These are phyloP conservation scores for Pithys albifrons DNA, from an alignment of 2,113 vertebrate species.

Conservation along the genomic window DNA sequence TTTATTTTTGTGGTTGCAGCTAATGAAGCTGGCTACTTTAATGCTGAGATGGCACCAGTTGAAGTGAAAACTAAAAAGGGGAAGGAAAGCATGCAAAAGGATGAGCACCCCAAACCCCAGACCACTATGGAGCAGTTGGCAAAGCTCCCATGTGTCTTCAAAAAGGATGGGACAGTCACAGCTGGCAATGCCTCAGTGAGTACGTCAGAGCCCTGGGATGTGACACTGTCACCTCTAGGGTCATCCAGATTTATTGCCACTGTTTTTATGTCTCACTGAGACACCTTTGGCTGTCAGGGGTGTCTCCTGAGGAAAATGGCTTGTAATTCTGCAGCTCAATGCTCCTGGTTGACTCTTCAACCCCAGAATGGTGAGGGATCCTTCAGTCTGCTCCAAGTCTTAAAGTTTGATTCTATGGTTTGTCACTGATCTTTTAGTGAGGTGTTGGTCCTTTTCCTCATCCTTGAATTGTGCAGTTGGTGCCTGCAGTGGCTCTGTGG, in stretches of 20 bases:
- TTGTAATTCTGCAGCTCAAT: not conserved
- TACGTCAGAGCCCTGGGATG: not conserved
- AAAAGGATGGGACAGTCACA: slow-evolving; percentile 92
- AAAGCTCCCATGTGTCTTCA: slow-evolving; percentile 89
- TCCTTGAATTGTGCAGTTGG: not conserved
- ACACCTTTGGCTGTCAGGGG: not conserved
- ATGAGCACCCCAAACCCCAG: slow-evolving; percentile 92
- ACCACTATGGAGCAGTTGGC: slow-evolving; percentile 88
- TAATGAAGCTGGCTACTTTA: slow-evolving; percentile 86
- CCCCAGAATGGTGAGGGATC: not conserved
- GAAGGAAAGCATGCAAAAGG: slow-evolving; percentile 84
- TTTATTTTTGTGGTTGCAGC: slow-evolving; percentile 71
- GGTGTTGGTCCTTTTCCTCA: not conserved
- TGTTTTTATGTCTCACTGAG: not conserved
- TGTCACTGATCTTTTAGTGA: not conserved
- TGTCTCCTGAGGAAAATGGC: fast-evolving
- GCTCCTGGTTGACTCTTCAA: not conserved
- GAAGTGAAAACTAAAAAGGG: slow-evolving; percentile 93
- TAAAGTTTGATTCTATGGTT: not conserved
- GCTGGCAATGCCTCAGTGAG: slow-evolving; percentile 95
- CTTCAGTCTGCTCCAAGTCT: not conserved
- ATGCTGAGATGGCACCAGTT: slow-evolving; percentile 89
- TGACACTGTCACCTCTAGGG: not conserved
- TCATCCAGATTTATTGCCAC: not conserved
- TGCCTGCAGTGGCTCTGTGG: not conserved